Evolutionary conservation across 2,888 invertebrate species (phyloP), one percentile per base, ranked within the genome.

Genomic region (Phrixothrix hirtus): DNA sequence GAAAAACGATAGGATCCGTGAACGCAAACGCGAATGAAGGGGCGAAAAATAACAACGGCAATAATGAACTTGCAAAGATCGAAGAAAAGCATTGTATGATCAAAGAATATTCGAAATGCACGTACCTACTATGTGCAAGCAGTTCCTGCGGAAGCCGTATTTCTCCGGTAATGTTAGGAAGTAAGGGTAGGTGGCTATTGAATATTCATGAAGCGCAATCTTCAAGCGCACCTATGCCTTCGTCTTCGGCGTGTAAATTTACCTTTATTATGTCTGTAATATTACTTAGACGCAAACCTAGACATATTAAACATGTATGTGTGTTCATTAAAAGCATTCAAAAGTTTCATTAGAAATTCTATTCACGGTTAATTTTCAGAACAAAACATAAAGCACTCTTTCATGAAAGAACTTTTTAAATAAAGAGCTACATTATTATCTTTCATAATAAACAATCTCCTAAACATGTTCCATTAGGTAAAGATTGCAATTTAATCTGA

Each of bases 131-230:
- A 38, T 43, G 47, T 37, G 36, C 26, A 38, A 39, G 46, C 27
- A 30, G 43, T 48, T 47, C 37, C 53, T 48, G 17, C 47, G 53
- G 53, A 54, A 54, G 47, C 36, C 36, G 36, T 48, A 48, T 43
- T 54, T 48, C 48, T 43, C 38, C 25, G 36, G 25, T 47, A 43
- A 47, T 38, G 47, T 25, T 53, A 17, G 48, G 43, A 54, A 54
- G 47, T 34, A 38, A 48, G 43, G 47, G 53, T 34, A 44, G 44
- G 35, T 17, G 26, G 17, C 25, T 34, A 41, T 36, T 53, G 39
- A 54, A 54, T 54, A 54, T 54, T 47, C 53, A 54, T 47, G 34
- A 42, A 16, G 41, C 36, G 21, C 47, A 42, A 32, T 43, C 43
- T 43, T 48, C 29, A 10, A 35, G 31, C 15, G 31, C 38, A 39